These are phyloP conservation scores for Pomacea canaliculata DNA, from an alignment of 2,888 invertebrate species.

Conservation along the genomic window DNA sequence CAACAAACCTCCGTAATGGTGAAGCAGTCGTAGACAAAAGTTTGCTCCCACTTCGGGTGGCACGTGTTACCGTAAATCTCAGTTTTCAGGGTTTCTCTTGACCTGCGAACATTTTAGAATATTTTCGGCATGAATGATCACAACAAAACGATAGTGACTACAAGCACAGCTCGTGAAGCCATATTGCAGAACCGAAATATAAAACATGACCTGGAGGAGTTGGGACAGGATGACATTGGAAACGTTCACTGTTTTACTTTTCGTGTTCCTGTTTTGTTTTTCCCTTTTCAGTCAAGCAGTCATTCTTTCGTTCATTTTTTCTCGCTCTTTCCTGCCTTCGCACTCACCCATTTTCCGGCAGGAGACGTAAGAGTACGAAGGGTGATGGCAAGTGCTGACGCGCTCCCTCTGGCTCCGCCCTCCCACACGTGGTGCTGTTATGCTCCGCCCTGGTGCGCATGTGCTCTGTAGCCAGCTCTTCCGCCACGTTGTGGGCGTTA, in stretches of 20 bases:
- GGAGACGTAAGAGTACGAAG: conserved; percentile 10
- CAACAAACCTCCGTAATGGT: conserved; percentile 30
- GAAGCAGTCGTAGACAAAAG: conserved; percentile 29
- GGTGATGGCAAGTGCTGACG: conserved; percentile 2
- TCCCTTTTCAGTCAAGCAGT: too few species aligned
- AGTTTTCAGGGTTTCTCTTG: conserved; percentile 20
- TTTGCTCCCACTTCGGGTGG: conserved; percentile 33
- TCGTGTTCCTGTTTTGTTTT: too few species aligned
- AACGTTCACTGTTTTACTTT: too few species aligned
- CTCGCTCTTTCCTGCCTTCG: background rate
- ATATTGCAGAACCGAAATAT: background rate
- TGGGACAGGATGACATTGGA: too few species aligned
- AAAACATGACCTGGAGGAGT: too few species aligned
- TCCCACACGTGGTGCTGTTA: conserved; percentile 2
- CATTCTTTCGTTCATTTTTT: too few species aligned
- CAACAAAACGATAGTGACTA: background rate
- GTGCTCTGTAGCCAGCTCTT: too few species aligned
- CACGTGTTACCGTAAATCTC: conserved; percentile 18
- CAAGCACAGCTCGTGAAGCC: background rate
- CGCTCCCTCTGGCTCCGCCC: conserved; percentile 9
- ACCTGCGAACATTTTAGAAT: conserved; percentile 1
- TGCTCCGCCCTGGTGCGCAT: background rate
- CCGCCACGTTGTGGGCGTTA: background rate
- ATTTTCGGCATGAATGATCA: too few species aligned
- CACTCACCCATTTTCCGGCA: conserved; percentile 9